These are phyloP conservation scores for Mesorhabditis spiculigera DNA, from an alignment of 2,888 invertebrate species.

Conservation along the genomic window DNA sequence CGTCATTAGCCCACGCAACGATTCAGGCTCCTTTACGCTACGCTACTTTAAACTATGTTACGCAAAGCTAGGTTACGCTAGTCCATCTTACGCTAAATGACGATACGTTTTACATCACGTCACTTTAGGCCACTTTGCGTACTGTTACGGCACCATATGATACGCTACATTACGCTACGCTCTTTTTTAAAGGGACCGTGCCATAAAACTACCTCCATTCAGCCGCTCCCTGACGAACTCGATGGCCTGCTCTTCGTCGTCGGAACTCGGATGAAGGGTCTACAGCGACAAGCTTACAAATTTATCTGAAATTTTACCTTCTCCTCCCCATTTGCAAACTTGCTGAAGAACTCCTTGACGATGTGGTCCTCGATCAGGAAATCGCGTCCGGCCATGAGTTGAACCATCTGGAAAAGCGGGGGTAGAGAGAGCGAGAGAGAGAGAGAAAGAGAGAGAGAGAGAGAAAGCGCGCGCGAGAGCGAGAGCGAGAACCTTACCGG, in stretches of 20 bases:
- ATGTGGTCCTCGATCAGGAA: background rate
- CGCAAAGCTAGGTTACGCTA: no score
- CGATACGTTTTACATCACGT: no score
- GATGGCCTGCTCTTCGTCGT: background rate
- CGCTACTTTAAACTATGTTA: no score
- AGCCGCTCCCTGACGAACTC: background rate
- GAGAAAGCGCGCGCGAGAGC: background rate
- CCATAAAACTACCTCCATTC: background rate
- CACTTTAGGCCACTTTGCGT: no score
- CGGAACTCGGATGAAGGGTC: background rate
- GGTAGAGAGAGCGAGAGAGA: background rate
- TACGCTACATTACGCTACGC: no score
- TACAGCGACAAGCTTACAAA: background rate
- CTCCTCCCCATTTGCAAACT: background rate
- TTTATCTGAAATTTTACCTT: background rate
- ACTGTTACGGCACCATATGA: no score
- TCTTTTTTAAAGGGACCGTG: no score
- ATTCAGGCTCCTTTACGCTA: no score
- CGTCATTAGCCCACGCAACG: no score
- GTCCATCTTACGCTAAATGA: no score
- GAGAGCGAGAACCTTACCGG: background rate
- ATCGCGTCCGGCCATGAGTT: background rate
- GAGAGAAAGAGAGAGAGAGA: background rate
- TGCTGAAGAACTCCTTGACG: conserved; percentile 5
- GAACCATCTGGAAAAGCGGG: background rate